Evolutionary conservation across 1,140 invertebrate species (phyloP), one percentile per base, ranked within the genome.

Genomic region (Drosophila sproati): DNA sequence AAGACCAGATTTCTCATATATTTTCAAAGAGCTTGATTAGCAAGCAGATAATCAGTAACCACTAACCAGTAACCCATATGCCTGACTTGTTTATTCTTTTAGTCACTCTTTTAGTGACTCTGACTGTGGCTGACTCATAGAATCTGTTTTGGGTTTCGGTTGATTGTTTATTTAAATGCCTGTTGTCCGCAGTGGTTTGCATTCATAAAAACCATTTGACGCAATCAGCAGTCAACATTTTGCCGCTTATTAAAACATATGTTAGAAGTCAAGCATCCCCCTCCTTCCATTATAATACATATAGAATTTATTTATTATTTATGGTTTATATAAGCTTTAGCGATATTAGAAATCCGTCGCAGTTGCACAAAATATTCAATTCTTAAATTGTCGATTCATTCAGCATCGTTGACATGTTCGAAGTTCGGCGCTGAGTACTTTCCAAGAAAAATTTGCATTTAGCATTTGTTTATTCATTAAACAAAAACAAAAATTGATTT

Each of bases 241-340:
- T 31, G 5, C 7, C 28, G 28, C 12, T n/a, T 54, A n/a, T 34
- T 20, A 37, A 6, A 28, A 62, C 43, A 51, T 62, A 60, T 74
- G 78, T 55, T 80, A 72, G 67, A 66, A 74, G 52, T 63, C 75
- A 72, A 43, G 57, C 29, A 32, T 48, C 1, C 20, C 20, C 20
- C 20, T 20, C 20, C 20, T 0, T 0, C 20, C 0, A 20, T 20
- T 20, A 20, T 20, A 20, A 20, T 20, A 20, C 20, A 20, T 20
- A 20, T 1, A 20, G 20, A 20, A 20, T 20, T 20, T 20, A 20
- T 20, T 20, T 20, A 0, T 0, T 20, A 20, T 20, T 20, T 20
- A 20, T 20, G 20, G 20, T 20, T 20, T 20, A 20, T 20, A 20
- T 20, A 20, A 20, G 20, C 20, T 20, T 20, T 20, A 20, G 20